A percentile compares a stretch with the other conserved stretches of the same genome.
Evolutionary conservation across 2,113 vertebrate genomes (phyloP).

Genomic region (Mastomys natalensis): DNA sequence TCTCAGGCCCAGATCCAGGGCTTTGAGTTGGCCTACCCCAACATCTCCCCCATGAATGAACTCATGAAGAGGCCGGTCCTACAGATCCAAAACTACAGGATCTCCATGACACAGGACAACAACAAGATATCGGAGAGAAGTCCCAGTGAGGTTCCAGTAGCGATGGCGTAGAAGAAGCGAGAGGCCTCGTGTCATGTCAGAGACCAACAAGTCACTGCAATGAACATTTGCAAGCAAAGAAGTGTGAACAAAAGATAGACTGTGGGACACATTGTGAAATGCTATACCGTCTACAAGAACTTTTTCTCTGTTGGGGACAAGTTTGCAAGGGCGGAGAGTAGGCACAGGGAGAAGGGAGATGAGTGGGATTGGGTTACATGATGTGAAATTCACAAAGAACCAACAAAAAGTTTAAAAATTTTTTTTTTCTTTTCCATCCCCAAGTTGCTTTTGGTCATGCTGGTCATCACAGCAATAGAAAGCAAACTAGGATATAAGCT

Average conservation of each 20-base stretch:
- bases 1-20: background rate
- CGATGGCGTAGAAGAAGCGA: background rate
- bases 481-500: background rate
- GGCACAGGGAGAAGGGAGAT: background rate
- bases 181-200: background rate
- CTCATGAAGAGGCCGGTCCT: background rate
- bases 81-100: background rate
- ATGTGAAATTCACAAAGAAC: background rate
- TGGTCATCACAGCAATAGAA: background rate
- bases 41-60: background rate
- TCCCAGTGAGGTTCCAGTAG: background rate
- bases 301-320: background rate
- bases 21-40: background rate
- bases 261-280: background rate
- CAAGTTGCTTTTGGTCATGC: background rate
- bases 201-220: background rate
- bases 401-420: background rate
- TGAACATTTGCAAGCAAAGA: background rate
- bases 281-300: background rate
- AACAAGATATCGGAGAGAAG: background rate
- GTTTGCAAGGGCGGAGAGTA: background rate
- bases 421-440: background rate
- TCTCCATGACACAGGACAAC: background rate
- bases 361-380: background rate
- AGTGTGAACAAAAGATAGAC: background rate